Base-by-base conservation (phyloP, 2,888 invertebrate species). In the Dicycla oo region DNA sequence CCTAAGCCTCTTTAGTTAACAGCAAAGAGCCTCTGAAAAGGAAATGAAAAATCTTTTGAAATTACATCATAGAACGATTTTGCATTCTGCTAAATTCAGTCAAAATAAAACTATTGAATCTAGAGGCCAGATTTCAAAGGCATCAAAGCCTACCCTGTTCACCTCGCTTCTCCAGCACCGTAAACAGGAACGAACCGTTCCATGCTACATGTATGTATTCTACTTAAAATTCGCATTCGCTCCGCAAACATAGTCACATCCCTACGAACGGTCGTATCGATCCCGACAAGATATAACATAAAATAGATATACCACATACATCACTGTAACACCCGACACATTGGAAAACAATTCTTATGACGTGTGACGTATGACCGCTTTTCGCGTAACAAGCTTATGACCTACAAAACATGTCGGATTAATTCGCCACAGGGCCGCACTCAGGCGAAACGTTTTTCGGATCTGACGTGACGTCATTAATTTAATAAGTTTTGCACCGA, bases 341-440 rank as follows among this genome's bases (percentile, higher is more conserved):
- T 80, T 74, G 83, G 77, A 91, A 91, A 88, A 86, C 89, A 84
- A 88, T 84, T 88, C 90, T 82, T 93, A 89, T 82, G 75, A 43
- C 81, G 64, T 73, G 77, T 69, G 61, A 47, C 56, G 78, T 90
- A 91, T 87, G 91, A 88, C 85, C 84, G 84, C 84, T 85, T 91
- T 91, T 91, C 82, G 88, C 84, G 69, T 79, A 88, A 75, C 83
- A 69, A 69, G 54, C 80, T n/a, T 77, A 68, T 93, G 93, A 94
- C 94, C 94, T 92, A 93, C 87, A 93, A 93, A 92, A 87, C 82
- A 90, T 91, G 91, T 91, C 89, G 90, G 90, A 89, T 90, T 92
- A 92, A 93, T 93, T 91, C 89, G 90, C 89, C 79, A 86, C 91
- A 91, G 91, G 88, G 89, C 85, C 88, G 91, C 82, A 92, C 87